phyloP scores from a whole-genome alignment of 2,113 vertebrate species.

The Baryphthengus martii region DNA sequence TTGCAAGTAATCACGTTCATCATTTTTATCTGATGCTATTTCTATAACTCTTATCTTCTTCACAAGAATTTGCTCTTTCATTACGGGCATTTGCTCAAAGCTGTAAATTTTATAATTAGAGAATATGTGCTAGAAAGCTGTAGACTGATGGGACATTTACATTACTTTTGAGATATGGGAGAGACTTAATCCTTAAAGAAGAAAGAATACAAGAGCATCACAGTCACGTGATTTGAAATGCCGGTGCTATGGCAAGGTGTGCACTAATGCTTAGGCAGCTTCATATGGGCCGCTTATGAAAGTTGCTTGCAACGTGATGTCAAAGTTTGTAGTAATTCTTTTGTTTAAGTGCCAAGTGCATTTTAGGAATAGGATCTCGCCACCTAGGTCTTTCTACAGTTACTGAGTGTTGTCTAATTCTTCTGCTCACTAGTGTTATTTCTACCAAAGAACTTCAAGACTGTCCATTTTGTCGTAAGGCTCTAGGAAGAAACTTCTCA shows the following conservation, averaged over 20 bases:
- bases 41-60: background rate
- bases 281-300: background rate
- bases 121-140: background rate
- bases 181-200: background rate
- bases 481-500: background rate
- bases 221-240: background rate
- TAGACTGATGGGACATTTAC: background rate
- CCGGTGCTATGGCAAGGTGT: background rate
- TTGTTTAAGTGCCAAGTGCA: background rate
- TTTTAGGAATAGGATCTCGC: background rate
- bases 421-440: background rate
- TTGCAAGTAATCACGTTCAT: background rate
- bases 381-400: background rate
- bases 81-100: background rate
- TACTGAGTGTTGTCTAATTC: background rate
- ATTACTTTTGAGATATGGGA: background rate
- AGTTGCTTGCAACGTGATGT: background rate
- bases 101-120: background rate
- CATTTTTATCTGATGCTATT: conserved; percentile 14
- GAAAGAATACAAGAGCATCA: background rate
- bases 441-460: background rate
- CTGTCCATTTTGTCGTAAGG: background rate
- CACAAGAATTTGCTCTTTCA: background rate
- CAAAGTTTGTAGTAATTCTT: background rate
- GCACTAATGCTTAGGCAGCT: background rate